A percentile compares a stretch with the other conserved stretches of the same genome.
Evolutionary conservation across 1,140 invertebrate genomes (phyloP).

Genomic region (Zaprionus capensis): DNA sequence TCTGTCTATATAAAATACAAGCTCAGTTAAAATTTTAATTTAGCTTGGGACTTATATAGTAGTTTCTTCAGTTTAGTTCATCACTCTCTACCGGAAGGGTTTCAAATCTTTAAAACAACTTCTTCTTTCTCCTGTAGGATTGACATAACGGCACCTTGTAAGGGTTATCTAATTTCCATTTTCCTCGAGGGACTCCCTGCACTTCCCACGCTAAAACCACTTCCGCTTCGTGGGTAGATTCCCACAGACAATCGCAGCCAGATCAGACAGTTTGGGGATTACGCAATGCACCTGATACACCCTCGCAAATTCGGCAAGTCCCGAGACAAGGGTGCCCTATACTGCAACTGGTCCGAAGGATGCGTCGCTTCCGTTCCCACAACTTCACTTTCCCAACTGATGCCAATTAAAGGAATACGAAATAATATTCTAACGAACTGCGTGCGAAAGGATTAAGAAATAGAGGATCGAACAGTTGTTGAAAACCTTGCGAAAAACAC

Average conservation of each 20-base stretch:
- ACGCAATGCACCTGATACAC: slow-evolving; percentile 5
- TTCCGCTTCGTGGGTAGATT: slow-evolving; percentile 18
- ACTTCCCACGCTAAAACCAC: slow-evolving; percentile 28
- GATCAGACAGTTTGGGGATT: not conserved
- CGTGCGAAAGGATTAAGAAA: slow-evolving; percentile 42
- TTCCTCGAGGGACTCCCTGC: not conserved
- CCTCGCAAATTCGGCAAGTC: slow-evolving; percentile 17
- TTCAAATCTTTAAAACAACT: not conserved
- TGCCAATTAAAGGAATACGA: slow-evolving; percentile 33
- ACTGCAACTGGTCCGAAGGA: slow-evolving; percentile 1
- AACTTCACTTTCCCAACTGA: slow-evolving; percentile 18
- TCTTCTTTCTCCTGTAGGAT: not conserved
- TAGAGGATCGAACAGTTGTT: slow-evolving; percentile 38
- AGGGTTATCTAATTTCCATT: slow-evolving; percentile 6
- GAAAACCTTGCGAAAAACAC: slow-evolving; percentile 23
- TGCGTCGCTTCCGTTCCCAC: slow-evolving; percentile 47
- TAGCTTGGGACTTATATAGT: no score
- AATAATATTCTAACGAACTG: slow-evolving; percentile 37
- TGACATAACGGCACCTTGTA: not conserved
- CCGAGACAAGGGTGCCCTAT: slow-evolving; percentile 21
- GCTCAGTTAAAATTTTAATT: no score
- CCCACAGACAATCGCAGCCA: slow-evolving; percentile 22
- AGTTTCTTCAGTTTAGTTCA: no score
- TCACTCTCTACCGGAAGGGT: not conserved
- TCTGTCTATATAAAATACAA: no score